phyloP scores from a whole-genome alignment of 2,888 invertebrate genomes.

The Dermolepida albohirtum region DNA sequence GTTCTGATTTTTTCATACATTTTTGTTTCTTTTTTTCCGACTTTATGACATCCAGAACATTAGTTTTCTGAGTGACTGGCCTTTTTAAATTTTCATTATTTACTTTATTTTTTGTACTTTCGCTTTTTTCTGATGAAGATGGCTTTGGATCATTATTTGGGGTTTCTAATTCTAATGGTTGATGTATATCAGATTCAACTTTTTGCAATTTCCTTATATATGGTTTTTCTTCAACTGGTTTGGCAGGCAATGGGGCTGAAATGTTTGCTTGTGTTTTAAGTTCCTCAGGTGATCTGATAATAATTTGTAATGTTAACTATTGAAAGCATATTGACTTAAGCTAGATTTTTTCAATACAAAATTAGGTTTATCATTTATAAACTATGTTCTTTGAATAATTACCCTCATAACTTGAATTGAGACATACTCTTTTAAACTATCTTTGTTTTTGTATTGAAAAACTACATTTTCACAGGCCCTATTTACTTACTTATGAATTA shows the following conservation, averaged over 20 bases:
- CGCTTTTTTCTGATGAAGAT: constrained; percentile 34
- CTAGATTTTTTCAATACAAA: constrained; percentile 33
- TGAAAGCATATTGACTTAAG: not conserved
- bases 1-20: constrained; percentile 42
- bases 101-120: constrained; percentile 18
- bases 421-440: not conserved
- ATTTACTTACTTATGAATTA: constrained; percentile 69
- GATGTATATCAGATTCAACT: constrained; percentile 39
- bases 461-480: constrained; percentile 48
- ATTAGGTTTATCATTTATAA: not conserved
- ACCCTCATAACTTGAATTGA: not conserved
- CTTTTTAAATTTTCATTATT: constrained; percentile 28
- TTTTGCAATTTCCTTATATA: constrained; percentile 55
- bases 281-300: constrained; percentile 70
- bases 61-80: constrained; percentile 18
- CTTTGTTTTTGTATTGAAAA: constrained; percentile 37
- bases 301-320: constrained; percentile 27
- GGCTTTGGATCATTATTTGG: constrained; percentile 32
- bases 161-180: constrained; percentile 8
- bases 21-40: constrained; percentile 52
- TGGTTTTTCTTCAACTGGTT: constrained; percentile 63
- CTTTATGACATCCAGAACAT: constrained; percentile 47
- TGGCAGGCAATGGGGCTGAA: constrained; percentile 68
- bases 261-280: constrained; percentile 79
- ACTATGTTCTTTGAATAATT: constrained; percentile 4